Evolutionary conservation across 1,140 invertebrate species (phyloP), one percentile per base, ranked within the genome.

Genomic region (Periplaneta americana): DNA sequence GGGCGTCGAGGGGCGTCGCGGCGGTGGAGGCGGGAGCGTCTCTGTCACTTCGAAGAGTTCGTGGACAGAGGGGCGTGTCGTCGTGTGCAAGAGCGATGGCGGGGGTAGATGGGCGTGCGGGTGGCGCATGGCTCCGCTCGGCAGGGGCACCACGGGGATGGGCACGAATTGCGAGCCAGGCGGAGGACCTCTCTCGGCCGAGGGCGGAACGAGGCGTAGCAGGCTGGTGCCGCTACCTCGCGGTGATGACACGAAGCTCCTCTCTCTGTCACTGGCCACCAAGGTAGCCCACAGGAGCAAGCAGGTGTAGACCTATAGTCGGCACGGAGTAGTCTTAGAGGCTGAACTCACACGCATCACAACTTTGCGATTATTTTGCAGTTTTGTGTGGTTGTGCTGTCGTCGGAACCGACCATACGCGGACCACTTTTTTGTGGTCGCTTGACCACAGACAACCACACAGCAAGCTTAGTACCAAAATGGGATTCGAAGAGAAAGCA

Each of bases 71-170:
- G 75, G 11, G 10, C 10, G n/a, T 11, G 74, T 28, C n/a, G 9
- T 28, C 13, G 37, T 39, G 11, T 11, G 1, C n/a, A 22, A 1
- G 1, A n/a, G 48, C 11, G 48, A n/a, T n/a, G 10, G 75, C 18
- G 15, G 75, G 0, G 31, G 75, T 35, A 17, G 75, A 17, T 34
- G 9, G 28, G 10, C 18, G 10, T 4, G 10, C 15, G 48, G 32
- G 17, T 18, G 39, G 1, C 79, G 66, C 35, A 80, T 80, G 86
- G 84, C 37, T 81, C 85, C 57, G 83, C 74, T 75, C 28, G 74
- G 74, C 9, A 75, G n/a, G n/a, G 74, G 74, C 74, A 75, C 74
- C 1, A 33, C 31, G 2, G 75, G 3, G 17, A 76, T 34, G 18
- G 75, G 32, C 75, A 35, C 17, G 31, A 35, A 76, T n/a, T 66